phyloP scores from a whole-genome alignment of 2,113 vertebrate species.

The Pygathrix nemaeus region DNA sequence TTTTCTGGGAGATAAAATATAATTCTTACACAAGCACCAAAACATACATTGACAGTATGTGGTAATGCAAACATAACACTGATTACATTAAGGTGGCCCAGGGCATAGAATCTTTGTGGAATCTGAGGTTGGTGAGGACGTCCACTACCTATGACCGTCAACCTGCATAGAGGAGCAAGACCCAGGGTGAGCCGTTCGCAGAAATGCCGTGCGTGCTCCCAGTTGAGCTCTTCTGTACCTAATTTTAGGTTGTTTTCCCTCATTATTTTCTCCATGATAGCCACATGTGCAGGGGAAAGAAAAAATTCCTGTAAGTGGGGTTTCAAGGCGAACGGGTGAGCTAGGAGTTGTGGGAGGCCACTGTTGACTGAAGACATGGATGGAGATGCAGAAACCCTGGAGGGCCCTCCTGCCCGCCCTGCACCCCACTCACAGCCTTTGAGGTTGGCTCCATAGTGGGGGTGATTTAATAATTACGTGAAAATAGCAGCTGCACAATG shows the following conservation, averaged over 20 bases:
- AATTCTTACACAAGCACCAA: not conserved
- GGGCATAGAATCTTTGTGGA: not conserved
- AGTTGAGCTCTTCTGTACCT: not conserved
- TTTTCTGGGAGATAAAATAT: not conserved
- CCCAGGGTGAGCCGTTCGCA: accelerated
- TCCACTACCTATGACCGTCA: no score
- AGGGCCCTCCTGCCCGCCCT: no score
- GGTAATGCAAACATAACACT: not conserved
- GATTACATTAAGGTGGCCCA: not conserved
- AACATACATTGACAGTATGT: not conserved
- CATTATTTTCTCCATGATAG: accelerated
- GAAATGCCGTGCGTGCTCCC: accelerated
- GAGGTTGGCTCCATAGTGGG: not conserved
- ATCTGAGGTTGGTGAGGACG: accelerated
- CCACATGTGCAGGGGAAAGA: accelerated
- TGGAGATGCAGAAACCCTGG: no score
- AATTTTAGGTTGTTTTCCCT: accelerated
- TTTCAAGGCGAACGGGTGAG: no score
- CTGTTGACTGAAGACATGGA: no score
- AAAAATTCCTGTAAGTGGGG: accelerated
- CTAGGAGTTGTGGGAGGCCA: no score
- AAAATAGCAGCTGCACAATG: no score
- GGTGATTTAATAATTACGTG: accelerated
- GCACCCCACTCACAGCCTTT: not conserved
- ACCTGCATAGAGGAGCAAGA: not conserved